These are phyloP conservation scores for Ceratotherium simum DNA, from an alignment of 2,113 vertebrate species.

Conservation along the genomic window DNA sequence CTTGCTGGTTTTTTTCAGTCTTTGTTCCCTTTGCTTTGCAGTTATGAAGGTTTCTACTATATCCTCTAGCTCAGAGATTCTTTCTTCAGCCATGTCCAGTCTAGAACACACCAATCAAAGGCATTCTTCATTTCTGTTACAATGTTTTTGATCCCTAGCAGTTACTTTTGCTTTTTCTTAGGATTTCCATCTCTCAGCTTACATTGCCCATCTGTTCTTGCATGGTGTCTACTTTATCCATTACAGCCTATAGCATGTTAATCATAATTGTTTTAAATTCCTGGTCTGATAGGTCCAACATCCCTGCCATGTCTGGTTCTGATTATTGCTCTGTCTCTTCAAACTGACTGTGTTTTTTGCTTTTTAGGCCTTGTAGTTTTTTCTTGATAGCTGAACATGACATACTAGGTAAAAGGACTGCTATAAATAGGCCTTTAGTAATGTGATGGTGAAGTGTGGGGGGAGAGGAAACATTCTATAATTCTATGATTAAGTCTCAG, in stretches of 20 bases:
- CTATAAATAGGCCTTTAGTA: neutral
- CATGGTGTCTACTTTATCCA: neutral
- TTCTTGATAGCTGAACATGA: neutral
- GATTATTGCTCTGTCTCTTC: neutral
- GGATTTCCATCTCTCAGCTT: neutral
- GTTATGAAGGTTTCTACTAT: neutral
- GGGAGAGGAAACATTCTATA: neutral
- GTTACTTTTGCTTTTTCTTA: neutral
- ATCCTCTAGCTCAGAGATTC: neutral
- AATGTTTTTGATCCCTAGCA: neutral
- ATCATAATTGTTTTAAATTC: neutral
- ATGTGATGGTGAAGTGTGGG: neutral
- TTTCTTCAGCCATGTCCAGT: neutral
- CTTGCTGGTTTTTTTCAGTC: neutral
- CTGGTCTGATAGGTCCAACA: neutral
- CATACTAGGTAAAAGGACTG: neutral
- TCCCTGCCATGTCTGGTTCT: neutral
- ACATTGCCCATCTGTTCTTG: neutral
- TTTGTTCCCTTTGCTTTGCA: neutral
- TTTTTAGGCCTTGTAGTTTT: neutral
- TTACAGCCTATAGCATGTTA: neutral
- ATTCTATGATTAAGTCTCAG: neutral
- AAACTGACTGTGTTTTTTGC: neutral
- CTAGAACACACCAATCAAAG: neutral
- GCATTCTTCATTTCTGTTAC: neutral